Conservation (phyloP, 2,797 vertebrate species). For the Liparis tanakae region DNA sequence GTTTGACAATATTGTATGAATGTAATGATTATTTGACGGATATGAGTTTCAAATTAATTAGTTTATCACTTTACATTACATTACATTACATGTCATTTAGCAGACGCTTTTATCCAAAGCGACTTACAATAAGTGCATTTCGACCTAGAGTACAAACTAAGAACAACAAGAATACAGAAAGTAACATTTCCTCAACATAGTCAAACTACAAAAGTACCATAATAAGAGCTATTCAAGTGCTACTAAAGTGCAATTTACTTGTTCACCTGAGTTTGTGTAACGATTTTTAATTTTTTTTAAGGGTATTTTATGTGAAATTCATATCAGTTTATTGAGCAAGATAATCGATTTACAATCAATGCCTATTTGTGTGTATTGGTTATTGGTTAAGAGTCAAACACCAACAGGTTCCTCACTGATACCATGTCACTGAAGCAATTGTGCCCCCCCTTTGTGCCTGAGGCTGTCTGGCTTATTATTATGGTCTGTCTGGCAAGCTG, state of each 20-base stretch:
- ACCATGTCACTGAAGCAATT: conserved; percentile 60
- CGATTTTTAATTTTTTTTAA: neutral
- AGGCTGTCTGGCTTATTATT: conserved; percentile 69
- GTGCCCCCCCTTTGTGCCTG: conserved; percentile 48
- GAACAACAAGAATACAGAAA: no score
- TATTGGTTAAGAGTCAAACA: conserved; percentile 4
- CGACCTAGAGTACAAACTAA: no score
- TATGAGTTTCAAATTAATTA: no score
- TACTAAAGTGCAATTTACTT: no score
- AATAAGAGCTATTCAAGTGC: no score
- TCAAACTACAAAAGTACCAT: no score
- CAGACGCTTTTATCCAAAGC: no score
- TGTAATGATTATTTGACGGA: neutral
- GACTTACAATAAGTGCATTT: no score
- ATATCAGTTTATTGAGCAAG: neutral
- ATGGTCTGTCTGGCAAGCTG: conserved; percentile 71
- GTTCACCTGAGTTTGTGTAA: neutral
- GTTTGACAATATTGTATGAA: neutral
- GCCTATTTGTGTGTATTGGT: neutral
- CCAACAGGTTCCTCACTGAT: neutral
- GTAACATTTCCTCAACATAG: no score
- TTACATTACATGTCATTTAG: no score
- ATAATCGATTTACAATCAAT: neutral
- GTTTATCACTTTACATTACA: no score
- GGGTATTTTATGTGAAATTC: neutral